Base-by-base conservation (phyloP, 2,113 vertebrate species). In the Microtus richardsoni region DNA sequence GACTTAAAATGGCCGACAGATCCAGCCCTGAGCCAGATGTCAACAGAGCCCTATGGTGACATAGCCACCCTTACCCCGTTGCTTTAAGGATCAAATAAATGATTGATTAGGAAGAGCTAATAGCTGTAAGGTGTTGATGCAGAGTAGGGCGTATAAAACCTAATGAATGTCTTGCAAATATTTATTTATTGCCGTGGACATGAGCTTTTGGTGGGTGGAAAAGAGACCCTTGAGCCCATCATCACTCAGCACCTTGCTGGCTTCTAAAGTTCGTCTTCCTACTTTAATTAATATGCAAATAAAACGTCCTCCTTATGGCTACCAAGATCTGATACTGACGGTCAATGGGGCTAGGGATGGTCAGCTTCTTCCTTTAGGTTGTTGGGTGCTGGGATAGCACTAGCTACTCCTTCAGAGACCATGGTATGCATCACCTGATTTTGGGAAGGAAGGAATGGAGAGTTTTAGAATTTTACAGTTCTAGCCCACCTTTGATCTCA, bases 1-100 rank as follows among this genome's bases (percentile, higher is more conserved):
- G 78, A 85, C 92, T 94, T 96, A 96, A 95, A 82, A 96, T 95
- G 96, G 96, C 97, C 62, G 95, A 78, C 89, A 73, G 85, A 80
- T 64, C 66, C 71, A 14, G 28, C 88, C 52, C 75, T 82, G 77
- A 91, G 88, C 75, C 26, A 47, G 83, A 33, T 47, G 75, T 73
- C 91, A 88, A 41, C 87, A 22, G 64, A 54, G 60, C 60, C 89
- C n/a, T 60, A 83, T 64, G 10, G 2, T 39, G 70, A 24, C 22
- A 28, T 4, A 8, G 75, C 47, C 5, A 62, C 24, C 39, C 58
- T 44, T 12, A 47, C 52, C 30, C 54, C 6, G 17, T 49, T 70
- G 30, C 54, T 91, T 87, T n/a, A 82, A 90, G 54, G 54, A 64
- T 47, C 60, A n/a, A 90, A 74, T 89, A 33, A 62, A 83, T 93